phyloP scores from a whole-genome alignment of 2,113 vertebrate species.

The Clarias macrocephalus region DNA sequence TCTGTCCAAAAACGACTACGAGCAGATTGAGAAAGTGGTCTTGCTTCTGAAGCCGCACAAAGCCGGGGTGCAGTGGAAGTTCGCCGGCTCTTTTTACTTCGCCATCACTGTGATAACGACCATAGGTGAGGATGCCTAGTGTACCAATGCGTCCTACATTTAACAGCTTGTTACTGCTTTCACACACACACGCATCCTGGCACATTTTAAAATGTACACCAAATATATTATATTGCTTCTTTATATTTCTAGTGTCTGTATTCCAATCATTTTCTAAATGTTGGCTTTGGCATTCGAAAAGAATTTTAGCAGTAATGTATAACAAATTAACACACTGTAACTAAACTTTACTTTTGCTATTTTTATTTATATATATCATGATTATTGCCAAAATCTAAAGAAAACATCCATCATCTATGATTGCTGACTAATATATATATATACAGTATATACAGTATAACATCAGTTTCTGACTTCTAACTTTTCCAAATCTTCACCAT shows the following conservation, averaged over 20 bases:
- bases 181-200: neutral
- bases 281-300: neutral
- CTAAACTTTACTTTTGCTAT: neutral
- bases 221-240: neutral
- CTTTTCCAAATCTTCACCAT: neutral
- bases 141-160: neutral
- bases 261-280: neutral
- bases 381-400: neutral
- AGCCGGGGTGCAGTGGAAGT: conserved; percentile 94
- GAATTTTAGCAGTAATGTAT: no score
- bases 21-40: conserved; percentile 87
- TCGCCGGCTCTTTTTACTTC: conserved; percentile 96
- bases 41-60: conserved; percentile 91
- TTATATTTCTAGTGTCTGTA: neutral
- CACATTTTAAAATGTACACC: neutral
- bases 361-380: neutral
- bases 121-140: conserved; percentile 78
- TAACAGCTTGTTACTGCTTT: neutral
- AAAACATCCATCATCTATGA: neutral
- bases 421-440: neutral
- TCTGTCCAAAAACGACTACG: conserved; percentile 84
- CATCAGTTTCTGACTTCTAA: neutral
- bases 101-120: conserved; percentile 99
- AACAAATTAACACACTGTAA: neutral
- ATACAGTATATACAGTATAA: no score